A percentile compares a stretch with the other conserved stretches of the same genome.
phyloP scores from a whole-genome alignment of 92 coral and sea anemone species.

The Palythoa caribaeorum region DNA sequence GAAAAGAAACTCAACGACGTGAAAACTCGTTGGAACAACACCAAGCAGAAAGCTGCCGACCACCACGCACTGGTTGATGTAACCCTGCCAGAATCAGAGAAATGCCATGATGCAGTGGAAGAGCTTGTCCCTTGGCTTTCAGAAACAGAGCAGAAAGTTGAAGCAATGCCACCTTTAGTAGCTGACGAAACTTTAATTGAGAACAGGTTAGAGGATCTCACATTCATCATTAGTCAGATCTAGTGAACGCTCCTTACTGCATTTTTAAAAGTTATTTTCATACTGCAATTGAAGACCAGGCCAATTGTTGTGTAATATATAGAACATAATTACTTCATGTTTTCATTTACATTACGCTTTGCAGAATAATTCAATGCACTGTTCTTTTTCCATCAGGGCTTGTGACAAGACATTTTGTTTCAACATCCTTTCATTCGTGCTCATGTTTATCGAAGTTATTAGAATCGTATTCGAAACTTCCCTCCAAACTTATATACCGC shows the following conservation, averaged over 20 bases:
- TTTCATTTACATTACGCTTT: no score
- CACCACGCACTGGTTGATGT: constrained; percentile 73
- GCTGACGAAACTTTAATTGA: constrained; percentile 70
- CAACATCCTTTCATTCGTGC: no score
- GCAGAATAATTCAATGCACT: no score
- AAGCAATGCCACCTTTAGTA: constrained; percentile 72
- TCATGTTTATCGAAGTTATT: no score
- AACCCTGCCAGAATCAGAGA: constrained; percentile 86
- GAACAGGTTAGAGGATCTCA: constrained; percentile 53
- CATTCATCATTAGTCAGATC: neutral
- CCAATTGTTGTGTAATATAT: no score
- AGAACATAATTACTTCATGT: no score
- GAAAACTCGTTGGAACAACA: constrained; percentile 86
- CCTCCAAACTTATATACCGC: no score
- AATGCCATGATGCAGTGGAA: constrained; percentile 74
- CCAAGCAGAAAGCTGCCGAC: constrained; percentile 71
- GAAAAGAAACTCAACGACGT: constrained; percentile 78
- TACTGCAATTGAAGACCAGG: no score
- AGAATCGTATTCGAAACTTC: no score
- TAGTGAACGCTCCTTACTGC: neutral
- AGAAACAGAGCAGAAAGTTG: constrained; percentile 84
- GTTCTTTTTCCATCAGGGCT: no score
- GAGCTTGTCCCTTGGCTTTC: constrained; percentile 80
- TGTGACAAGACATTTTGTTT: no score
- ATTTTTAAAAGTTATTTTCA: neutral